Base-by-base conservation (phyloP, 2,888 invertebrate species). In the Monochamus alternatus region DNA sequence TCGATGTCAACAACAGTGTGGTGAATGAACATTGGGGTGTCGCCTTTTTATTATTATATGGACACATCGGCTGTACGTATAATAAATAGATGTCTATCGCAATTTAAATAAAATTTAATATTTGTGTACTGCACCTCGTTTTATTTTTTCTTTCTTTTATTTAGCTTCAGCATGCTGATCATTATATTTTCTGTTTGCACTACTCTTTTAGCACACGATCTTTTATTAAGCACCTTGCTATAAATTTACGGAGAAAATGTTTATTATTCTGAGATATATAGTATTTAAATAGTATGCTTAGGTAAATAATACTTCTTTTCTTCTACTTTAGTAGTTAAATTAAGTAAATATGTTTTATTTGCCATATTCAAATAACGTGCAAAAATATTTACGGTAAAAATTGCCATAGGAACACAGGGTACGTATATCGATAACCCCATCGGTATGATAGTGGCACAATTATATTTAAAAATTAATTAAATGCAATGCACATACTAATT, bases 1-100 rank as follows among this genome's bases (percentile, higher is more conserved):
- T 78, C 65, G 43, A 63, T 73, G 73, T 76, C 78, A 78, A 69
- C 69, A 69, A 69, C 47, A 22, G 69, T 69, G 71, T 71, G 31
- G 62, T 63, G 63, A 14, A 63, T 63, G 44, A 10, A 63, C 52
- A 32, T 31, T 63, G 71, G 73, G 77, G 74, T 77, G 74, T 75
- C 69, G 77, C 66, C 74, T 71, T 55, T 63, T 71, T 76, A 59
- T 32, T 66, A 67, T 64, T 73, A 72, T 67, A 71, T 75, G 74
- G 68, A 51, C 64, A 71, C 32, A 68, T 58, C 44, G 67, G 58
- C 43, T 77, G 77, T 77, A 77, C 68, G 77, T 77, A 77, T 68
- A 65, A 58, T 7, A n/a, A 31, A 32, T 55, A 7, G 55, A 55
- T 52, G 10, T 38, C 47, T 65, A 47, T 14, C 47, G 43, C n/a